Base-by-base conservation (phyloP, 2,113 vertebrate genomes). In the Pseudorhombus dupliciocellatus region DNA sequence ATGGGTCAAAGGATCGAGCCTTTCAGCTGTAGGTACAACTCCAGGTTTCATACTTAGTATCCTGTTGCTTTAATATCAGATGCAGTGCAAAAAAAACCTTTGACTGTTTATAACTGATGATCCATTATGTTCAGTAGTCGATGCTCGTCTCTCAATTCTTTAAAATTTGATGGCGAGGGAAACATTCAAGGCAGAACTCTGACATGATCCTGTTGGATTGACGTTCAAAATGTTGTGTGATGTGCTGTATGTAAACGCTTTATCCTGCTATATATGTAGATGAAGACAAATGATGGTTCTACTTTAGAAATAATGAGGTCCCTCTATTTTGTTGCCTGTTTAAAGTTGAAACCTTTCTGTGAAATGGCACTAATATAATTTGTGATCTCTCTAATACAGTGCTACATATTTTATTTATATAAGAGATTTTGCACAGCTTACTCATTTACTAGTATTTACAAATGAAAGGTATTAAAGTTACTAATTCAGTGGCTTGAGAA, bases 21-120 rank as follows among this genome's bases (percentile, higher is more conserved):
- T 71, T 77, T 60, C 25, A 15, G 48, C 51, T 78, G 81, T 77
- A 85, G 63, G 86, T 88, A 82, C 50, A 46, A 22, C 75, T 64
- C 59, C 51, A 60, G 64, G 52, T 82, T 84, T 77, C 1, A n/a
- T 59, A 71, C 21, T 52, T 63, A 15, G 11, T 30, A 8, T 55
- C 50, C 37, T 30, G 6, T 61, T 25, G 1, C 24, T 30, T 73
- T 63, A 52, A 12, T 24, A 48, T 12, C 4, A 25, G 22, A 26
- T 72, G 59, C 25, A 51, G 18, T 34, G 72, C 7, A 58, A 18
- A 30, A 0, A 12, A 66, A 44, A 56, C 4, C 1, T 55, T 14
- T 4, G 2, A 11, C 42, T 44, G 42, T 44, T 44, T 28, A 28
- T 52, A 28, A 22, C 57, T 52, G 53, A 40, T 52, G 5, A 46